These are phyloP conservation scores for Diogma glabrata DNA, from an alignment of 2,888 invertebrate species.

Conservation along the genomic window DNA sequence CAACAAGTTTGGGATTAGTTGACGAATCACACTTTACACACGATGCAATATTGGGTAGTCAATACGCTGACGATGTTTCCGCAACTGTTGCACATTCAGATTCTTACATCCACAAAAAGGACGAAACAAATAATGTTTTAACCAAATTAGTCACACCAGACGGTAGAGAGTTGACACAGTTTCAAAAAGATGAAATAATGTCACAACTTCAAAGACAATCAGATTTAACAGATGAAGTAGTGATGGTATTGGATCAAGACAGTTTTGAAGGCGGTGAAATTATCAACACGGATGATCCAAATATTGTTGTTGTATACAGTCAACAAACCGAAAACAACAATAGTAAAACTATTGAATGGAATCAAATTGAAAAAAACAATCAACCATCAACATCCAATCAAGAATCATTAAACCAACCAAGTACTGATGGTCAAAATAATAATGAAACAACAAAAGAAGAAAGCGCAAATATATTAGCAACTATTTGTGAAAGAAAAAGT, in stretches of 20 bases:
- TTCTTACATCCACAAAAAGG: constrained; percentile 14
- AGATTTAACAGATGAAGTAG: constrained; percentile 26
- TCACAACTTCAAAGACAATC: constrained; percentile 34
- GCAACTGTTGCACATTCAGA: constrained; percentile 17
- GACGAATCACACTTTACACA: constrained; percentile 15
- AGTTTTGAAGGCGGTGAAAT: constrained; percentile 14
- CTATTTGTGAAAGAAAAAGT: too few relatives aligned
- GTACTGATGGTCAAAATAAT: constrained; percentile 11
- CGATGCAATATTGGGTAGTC: constrained; percentile 12
- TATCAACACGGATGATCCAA: constrained; percentile 11
- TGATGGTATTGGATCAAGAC: constrained; percentile 34
- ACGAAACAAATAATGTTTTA: constrained; percentile 13
- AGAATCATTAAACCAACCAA: neutral
- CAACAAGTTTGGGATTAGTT: constrained; percentile 44
- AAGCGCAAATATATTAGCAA: too few relatives aligned
- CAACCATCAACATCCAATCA: neutral
- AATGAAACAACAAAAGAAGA: constrained; percentile 16
- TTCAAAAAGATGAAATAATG: constrained; percentile 35
- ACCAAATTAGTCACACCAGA: constrained; percentile 40
- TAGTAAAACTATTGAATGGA: constrained; percentile 13
- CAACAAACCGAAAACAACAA: constrained; percentile 22
- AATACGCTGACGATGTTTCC: constrained; percentile 11
- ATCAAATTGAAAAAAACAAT: too few relatives aligned
- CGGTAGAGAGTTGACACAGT: constrained; percentile 36
- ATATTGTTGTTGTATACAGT: constrained; percentile 15